These are phyloP conservation scores for Archips xylosteana DNA, from an alignment of 2,888 invertebrate species.

Conservation along the genomic window DNA sequence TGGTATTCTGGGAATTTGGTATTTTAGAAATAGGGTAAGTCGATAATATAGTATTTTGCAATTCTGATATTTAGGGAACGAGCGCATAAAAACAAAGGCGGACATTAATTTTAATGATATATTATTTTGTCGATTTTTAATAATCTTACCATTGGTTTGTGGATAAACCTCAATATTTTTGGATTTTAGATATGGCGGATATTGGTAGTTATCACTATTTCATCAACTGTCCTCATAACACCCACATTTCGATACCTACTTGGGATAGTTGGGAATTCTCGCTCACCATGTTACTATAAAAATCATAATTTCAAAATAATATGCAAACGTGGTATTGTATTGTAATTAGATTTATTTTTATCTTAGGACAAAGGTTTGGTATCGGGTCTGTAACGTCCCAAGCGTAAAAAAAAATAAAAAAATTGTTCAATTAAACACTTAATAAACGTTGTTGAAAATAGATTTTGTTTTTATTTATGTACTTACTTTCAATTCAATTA, in stretches of 20 bases:
- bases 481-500: neutral
- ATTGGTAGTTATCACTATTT: conserved; percentile 6
- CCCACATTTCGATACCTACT: neutral
- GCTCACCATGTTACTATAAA: neutral
- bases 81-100: neutral
- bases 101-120: neutral
- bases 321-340: conserved; percentile 39
- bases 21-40: too few relatives aligned
- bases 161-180: neutral
- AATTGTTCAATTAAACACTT: conserved; percentile 59
- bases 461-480: conserved; percentile 45
- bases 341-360: conserved; percentile 47
- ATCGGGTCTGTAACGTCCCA: conserved; percentile 51
- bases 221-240: neutral
- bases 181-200: neutral
- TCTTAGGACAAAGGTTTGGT: conserved; percentile 60
- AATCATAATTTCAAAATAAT: conserved; percentile 23
- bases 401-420: conserved; percentile 49
- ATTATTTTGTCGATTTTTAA: neutral
- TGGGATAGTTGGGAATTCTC: neutral
- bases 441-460: conserved; percentile 57
- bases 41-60: neutral
- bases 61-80: too few relatives aligned
- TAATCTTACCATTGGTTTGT: neutral
- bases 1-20: too few relatives aligned